A percentile compares a stretch with the other conserved stretches of the same genome.
These are phyloP conservation scores for Aphelocoma californica DNA, from an alignment of 2,797 vertebrate species.

Conservation along the genomic window DNA sequence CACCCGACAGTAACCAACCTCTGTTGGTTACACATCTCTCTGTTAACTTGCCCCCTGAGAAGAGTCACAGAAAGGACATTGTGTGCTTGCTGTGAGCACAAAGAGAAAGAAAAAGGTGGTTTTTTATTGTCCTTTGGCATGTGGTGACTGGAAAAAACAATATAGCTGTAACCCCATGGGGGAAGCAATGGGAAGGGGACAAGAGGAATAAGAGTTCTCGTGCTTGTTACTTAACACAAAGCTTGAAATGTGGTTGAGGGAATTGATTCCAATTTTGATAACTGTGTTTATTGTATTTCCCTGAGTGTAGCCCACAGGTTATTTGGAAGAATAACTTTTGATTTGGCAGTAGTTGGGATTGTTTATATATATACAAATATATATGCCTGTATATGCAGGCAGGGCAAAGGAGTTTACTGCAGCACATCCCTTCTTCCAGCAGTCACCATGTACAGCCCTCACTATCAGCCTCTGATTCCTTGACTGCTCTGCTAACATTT, in stretches of 20 bases:
- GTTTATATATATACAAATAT: neutral
- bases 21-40: neutral
- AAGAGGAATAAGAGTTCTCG: neutral
- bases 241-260: neutral
- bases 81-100: neutral
- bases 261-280: neutral
- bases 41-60: neutral
- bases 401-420: neutral
- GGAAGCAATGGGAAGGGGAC: neutral
- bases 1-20: neutral
- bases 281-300: neutral
- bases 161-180: neutral
- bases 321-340: neutral
- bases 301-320: neutral
- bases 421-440: neutral
- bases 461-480: neutral
- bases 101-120: neutral
- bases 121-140: neutral
- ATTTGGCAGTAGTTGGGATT: neutral
- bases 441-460: neutral
- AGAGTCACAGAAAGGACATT: neutral
- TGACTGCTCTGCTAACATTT: neutral
- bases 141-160: neutral
- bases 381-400: neutral
- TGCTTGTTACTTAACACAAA: neutral